phyloP scores from a whole-genome alignment of 92 coral and sea anemone species.

The Porites cylindrica region DNA sequence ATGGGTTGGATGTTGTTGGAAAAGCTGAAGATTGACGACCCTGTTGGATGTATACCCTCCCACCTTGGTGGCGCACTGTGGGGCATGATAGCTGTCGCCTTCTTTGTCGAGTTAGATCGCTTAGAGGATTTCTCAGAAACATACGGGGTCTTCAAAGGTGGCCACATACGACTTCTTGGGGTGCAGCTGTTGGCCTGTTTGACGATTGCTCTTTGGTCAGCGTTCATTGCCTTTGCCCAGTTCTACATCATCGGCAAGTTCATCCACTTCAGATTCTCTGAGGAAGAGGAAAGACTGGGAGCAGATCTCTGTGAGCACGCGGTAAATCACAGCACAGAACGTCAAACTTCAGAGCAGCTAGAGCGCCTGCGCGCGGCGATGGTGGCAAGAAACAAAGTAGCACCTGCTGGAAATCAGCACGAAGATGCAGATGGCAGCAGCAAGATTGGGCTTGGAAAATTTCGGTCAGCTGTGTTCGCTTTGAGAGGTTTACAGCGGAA shows the following conservation, averaged over 20 bases:
- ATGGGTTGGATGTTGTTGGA: slow-evolving; percentile 80
- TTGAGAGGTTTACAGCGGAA: slow-evolving; percentile 4
- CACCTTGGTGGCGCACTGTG: slow-evolving; percentile 85
- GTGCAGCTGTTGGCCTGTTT: slow-evolving; percentile 69
- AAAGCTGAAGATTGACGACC: slow-evolving; percentile 78
- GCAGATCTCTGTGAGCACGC: slow-evolving; percentile 70
- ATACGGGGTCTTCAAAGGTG: slow-evolving; percentile 86
- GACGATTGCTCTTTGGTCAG: slow-evolving; percentile 61
- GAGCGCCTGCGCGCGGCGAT: slow-evolving; percentile 24
- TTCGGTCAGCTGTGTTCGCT: slow-evolving; percentile 6
- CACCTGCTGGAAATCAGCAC: neutral
- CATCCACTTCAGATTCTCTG: slow-evolving; percentile 57
- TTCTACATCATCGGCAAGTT: slow-evolving; percentile 57
- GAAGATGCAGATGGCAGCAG: neutral
- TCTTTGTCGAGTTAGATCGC: slow-evolving; percentile 80
- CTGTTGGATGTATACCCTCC: slow-evolving; percentile 79
- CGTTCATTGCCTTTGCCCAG: slow-evolving; percentile 43
- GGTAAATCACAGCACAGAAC: slow-evolving; percentile 58
- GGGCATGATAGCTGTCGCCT: slow-evolving; percentile 90
- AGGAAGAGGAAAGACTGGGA: slow-evolving; percentile 65
- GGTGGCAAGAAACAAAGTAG: slow-evolving; percentile 9
- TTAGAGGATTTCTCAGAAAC: slow-evolving; percentile 78
- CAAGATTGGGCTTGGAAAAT: neutral
- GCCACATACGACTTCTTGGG: slow-evolving; percentile 66
- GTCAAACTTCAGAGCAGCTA: slow-evolving; percentile 1